Percentiles rank a stretch among this genome's conserved stretches.
These are phyloP conservation scores for Melanerpes formicivorus DNA, from an alignment of 2,113 vertebrate genomes.

Conservation along the genomic window DNA sequence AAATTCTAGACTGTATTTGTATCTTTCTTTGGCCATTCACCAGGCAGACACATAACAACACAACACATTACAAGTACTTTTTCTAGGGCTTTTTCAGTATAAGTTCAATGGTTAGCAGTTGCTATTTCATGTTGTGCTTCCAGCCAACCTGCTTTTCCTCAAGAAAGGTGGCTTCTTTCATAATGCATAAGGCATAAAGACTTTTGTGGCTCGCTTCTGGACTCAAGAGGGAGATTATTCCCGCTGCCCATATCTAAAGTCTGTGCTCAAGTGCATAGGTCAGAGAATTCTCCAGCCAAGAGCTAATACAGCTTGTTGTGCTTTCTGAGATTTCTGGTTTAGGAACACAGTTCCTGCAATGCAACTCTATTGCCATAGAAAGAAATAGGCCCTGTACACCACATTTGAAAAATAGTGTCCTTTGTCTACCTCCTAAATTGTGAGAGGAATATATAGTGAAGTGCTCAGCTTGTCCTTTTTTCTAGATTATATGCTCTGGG, in stretches of 20 bases:
- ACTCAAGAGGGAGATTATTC: slow-evolving; percentile 52
- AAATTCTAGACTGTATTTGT: slow-evolving; percentile 32
- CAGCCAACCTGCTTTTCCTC: slow-evolving; percentile 42
- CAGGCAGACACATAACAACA: neutral
- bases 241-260: slow-evolving; percentile 32
- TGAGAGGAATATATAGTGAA: slow-evolving; percentile 26
- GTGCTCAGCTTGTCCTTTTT: slow-evolving; percentile 33
- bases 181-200: slow-evolving; percentile 52
- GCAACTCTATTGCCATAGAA: slow-evolving; percentile 16
- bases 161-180: slow-evolving; percentile 49
- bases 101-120: neutral
- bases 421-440: slow-evolving; percentile 48
- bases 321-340: slow-evolving; percentile 27
- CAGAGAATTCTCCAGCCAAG: slow-evolving; percentile 53
- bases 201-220: slow-evolving; percentile 32
- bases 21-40: neutral
- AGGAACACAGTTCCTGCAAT: slow-evolving; percentile 31
- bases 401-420: slow-evolving; percentile 37
- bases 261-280: slow-evolving; percentile 51
- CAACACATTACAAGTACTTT: neutral
- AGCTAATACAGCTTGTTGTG: slow-evolving; percentile 39
- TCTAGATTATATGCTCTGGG: slow-evolving; percentile 67
- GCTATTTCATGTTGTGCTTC: slow-evolving; percentile 2
- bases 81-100: neutral
- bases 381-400: slow-evolving; percentile 31